Percentiles rank a stretch among this genome's conserved stretches.
Conservation (phyloP, 2,113 vertebrate genomes). For the Myiagra hebetior region DNA sequence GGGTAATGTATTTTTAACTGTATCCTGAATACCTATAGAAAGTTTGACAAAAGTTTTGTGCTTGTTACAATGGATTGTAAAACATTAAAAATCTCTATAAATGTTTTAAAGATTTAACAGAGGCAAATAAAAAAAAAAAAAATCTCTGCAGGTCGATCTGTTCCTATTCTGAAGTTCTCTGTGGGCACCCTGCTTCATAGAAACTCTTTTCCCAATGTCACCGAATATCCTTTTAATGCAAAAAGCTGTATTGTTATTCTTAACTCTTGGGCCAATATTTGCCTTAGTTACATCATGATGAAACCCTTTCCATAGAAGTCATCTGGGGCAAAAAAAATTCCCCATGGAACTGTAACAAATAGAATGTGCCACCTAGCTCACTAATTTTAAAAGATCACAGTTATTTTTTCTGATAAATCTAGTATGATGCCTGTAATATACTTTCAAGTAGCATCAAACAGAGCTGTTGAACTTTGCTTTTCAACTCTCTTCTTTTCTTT, state of each 20-base stretch:
- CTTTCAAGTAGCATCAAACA: constrained; percentile 51
- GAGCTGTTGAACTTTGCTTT: constrained; percentile 25
- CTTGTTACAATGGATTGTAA: constrained; percentile 30
- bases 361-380: constrained; percentile 6
- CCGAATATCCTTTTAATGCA: neutral
- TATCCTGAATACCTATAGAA: neutral
- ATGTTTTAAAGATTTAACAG: constrained; percentile 25
- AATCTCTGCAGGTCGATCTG: neutral
- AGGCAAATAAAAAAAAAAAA: constrained; percentile 24
- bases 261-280: constrained; percentile 44
- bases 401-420: constrained; percentile 21
- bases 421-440: neutral
- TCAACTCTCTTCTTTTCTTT: neutral
- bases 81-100: constrained; percentile 2
- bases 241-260: constrained; percentile 41
- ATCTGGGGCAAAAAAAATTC: neutral
- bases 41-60: neutral
- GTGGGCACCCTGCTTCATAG: constrained; percentile 1
- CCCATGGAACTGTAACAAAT: neutral
- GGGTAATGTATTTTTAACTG: neutral
- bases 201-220: constrained; percentile 41
- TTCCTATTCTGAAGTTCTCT: neutral
- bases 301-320: neutral
- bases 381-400: neutral
- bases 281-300: constrained; percentile 39